Evolutionary conservation across 2,888 invertebrate genomes (phyloP).

Genomic region (Neoascia interrupta): DNA sequence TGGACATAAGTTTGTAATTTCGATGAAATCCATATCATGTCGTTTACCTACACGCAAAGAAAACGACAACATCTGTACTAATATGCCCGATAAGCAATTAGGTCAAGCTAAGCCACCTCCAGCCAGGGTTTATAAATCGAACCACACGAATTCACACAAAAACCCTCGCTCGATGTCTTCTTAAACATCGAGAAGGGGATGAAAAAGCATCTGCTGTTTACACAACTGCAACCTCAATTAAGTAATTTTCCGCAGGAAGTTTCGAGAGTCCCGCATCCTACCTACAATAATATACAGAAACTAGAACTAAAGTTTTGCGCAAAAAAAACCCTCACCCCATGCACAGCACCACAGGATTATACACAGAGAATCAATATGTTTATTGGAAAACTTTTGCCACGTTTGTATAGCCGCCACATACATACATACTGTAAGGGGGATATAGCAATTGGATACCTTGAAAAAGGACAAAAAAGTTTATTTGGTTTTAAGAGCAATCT

Average conservation of each 20-base stretch:
- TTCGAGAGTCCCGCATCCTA: conserved; percentile 18
- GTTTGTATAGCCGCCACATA: background rate
- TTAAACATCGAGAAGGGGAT: background rate
- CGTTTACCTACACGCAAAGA: too few species aligned
- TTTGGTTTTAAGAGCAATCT: too few species aligned
- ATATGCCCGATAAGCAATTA: conserved; percentile 41
- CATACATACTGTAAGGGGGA: too few species aligned
- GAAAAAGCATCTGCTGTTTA: conserved; percentile 30
- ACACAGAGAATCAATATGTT: conserved; percentile 50
- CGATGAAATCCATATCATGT: conserved; percentile 17
- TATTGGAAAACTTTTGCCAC: conserved; percentile 56
- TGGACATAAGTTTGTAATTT: conserved; percentile 28
- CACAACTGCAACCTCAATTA: conserved; percentile 45
- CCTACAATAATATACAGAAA: conserved; percentile 8
- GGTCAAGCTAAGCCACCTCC: conserved; percentile 34
- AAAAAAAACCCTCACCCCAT: conserved; percentile 27
- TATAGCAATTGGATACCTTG: too few species aligned
- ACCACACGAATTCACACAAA: conserved; percentile 1
- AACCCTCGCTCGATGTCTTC: background rate
- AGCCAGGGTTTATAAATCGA: conserved; percentile 39
- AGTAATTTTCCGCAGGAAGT: conserved; percentile 44
- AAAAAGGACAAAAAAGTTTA: too few species aligned
- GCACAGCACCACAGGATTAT: conserved; percentile 40
- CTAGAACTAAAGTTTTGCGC: background rate
- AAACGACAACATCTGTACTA: conserved; percentile 28